phyloP scores from a whole-genome alignment of 2,888 invertebrate species.

The Monochamus alternatus region DNA sequence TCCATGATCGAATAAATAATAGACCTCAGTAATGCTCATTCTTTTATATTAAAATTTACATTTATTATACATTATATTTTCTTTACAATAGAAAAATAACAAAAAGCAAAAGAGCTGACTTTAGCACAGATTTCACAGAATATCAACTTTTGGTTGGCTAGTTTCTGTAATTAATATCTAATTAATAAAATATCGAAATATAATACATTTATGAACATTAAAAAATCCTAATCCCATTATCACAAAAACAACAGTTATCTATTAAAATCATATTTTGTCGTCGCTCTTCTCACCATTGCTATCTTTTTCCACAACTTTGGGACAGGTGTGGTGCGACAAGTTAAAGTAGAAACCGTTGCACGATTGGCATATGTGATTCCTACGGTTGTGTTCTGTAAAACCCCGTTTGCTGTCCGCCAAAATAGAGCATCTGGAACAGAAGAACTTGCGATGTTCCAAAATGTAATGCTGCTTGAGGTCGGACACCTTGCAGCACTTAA shows the following conservation, averaged over 20 bases:
- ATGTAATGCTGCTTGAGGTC: conserved; percentile 43
- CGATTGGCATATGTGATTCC: conserved; percentile 22
- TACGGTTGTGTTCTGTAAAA: conserved; percentile 31
- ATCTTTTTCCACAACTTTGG: neutral
- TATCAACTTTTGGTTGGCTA: no score
- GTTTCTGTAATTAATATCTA: no score
- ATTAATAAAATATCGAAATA: no score
- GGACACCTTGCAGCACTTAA: conserved; percentile 25
- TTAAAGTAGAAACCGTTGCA: conserved; percentile 24
- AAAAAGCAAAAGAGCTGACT: no score
- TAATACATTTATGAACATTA: no score
- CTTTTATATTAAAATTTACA: no score
- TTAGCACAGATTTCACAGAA: no score
- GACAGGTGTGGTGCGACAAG: conserved; percentile 4
- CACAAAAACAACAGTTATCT: neutral
- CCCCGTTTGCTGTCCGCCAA: conserved; percentile 13
- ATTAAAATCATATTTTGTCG: neutral
- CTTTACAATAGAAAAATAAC: no score
- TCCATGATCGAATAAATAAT: no score
- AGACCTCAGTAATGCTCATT: no score
- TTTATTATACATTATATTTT: no score
- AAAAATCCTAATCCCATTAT: neutral
- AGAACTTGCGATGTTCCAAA: conserved; percentile 28
- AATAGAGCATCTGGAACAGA: conserved; percentile 42
- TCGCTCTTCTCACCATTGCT: neutral